phyloP scores from a whole-genome alignment of 2,888 invertebrate genomes.

The Hetaerina titia region DNA sequence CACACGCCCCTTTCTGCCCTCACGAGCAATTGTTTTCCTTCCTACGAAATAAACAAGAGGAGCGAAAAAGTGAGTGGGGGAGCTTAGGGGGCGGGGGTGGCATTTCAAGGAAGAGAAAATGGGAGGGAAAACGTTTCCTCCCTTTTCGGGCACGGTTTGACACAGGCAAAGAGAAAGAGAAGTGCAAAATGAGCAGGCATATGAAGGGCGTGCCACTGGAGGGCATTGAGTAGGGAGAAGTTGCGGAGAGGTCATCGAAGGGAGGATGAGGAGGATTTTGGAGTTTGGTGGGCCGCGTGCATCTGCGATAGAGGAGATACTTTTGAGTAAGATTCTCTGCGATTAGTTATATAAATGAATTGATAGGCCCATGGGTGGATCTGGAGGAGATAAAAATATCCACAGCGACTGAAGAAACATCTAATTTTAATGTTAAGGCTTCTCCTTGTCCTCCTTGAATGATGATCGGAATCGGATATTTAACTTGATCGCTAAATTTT shows the following conservation, averaged over 20 bases:
- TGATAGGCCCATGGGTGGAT: too few relatives aligned
- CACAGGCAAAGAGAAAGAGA: constrained; percentile 34
- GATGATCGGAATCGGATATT: too few relatives aligned
- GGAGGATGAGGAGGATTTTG: neutral
- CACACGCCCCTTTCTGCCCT: neutral
- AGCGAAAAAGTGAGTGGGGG: neutral
- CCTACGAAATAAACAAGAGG: constrained; percentile 58
- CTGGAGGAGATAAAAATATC: too few relatives aligned
- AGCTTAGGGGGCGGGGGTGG: neutral
- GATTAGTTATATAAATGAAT: too few relatives aligned
- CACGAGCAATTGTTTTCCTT: constrained; percentile 53
- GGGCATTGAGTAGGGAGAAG: neutral
- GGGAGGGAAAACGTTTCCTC: neutral
- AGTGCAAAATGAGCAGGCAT: neutral
- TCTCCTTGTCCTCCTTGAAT: too few relatives aligned
- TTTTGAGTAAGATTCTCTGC: too few relatives aligned
- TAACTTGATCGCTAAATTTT: too few relatives aligned
- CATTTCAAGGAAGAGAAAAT: neutral
- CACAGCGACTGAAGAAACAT: too few relatives aligned
- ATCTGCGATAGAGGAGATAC: too few relatives aligned
- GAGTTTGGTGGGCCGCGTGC: too few relatives aligned
- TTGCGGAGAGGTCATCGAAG: constrained; percentile 33
- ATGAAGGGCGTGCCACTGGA: neutral
- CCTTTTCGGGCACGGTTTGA: neutral
- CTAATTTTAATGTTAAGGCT: too few relatives aligned